Evolutionary conservation across 2,113 vertebrate species (phyloP).

Genomic region (Heterocephalus glaber): DNA sequence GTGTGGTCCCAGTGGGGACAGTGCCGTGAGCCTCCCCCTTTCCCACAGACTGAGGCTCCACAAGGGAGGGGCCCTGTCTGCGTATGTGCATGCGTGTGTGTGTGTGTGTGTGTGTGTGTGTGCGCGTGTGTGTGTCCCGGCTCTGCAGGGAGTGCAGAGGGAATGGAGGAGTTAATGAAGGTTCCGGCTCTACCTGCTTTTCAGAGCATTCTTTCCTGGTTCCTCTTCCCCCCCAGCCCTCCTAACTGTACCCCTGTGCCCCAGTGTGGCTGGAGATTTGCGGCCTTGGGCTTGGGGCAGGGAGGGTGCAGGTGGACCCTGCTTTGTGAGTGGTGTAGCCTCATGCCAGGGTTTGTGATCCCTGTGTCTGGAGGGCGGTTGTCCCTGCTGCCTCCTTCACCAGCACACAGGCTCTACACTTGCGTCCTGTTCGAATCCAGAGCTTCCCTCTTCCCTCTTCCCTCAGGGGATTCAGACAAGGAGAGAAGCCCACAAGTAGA

Average conservation of each 20-base stretch:
- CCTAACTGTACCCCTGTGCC: neutral
- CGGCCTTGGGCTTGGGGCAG: no score
- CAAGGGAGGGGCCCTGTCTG: neutral
- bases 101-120: no score
- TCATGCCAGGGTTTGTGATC: neutral
- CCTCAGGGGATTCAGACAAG: neutral
- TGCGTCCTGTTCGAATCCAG: neutral
- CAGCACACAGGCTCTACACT: neutral
- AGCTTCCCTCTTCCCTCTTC: neutral
- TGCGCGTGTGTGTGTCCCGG: no score
- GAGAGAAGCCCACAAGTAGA: neutral
- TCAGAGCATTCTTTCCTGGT: neutral
- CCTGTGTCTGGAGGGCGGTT: no score
- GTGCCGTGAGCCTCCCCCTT: neutral
- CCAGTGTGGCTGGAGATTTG: neutral
- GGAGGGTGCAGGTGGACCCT: neutral
- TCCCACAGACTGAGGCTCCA: neutral
- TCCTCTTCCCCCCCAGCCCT: neutral
- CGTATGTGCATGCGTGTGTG: no score
- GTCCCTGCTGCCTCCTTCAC: no score
- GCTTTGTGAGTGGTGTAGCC: neutral
- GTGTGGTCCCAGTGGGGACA: neutral
- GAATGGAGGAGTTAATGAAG: rapidly evolving
- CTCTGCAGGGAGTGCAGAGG: neutral
- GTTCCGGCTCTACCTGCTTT: neutral